A percentile compares a stretch with the other conserved stretches of the same genome.
Conservation (phyloP, 2,797 vertebrate species). For the Takifugu rubripes region DNA sequence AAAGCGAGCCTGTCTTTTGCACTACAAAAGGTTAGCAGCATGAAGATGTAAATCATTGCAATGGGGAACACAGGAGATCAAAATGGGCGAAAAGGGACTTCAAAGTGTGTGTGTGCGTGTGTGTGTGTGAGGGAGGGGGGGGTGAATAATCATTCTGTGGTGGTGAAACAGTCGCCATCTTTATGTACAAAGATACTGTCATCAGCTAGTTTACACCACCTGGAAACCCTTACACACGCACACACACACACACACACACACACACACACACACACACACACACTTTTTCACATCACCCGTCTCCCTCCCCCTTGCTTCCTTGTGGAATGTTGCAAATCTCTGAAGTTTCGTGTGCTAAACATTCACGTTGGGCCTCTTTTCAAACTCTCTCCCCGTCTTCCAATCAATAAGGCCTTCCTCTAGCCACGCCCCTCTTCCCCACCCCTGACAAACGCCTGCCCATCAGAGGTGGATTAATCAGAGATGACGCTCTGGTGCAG, state of each 20-base stretch:
- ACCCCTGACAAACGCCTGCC: conserved; percentile 15
- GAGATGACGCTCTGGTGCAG: conserved; percentile 49
- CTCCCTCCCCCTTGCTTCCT: not conserved
- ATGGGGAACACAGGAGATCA: conserved; percentile 26
- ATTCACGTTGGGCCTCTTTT: conserved; percentile 32
- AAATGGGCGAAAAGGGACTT: conserved; percentile 38
- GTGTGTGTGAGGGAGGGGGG: conserved; percentile 7
- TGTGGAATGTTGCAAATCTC: conserved; percentile 17
- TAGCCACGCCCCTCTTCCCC: conserved; percentile 32
- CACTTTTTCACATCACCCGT: not conserved
- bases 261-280: not conserved
- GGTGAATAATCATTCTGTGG: conserved; percentile 48
- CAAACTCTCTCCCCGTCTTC: conserved; percentile 36
- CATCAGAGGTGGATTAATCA: conserved; percentile 54
- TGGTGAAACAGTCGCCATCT: conserved; percentile 50
- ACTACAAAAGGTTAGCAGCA: conserved; percentile 69
- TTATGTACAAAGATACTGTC: not conserved
- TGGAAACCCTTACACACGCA: conserved; percentile 7
- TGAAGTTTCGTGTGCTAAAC: conserved; percentile 21
- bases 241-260: conserved; percentile 5
- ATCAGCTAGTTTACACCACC: conserved; percentile 49
- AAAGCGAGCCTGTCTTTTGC: conserved; percentile 59
- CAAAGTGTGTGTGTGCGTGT: conserved; percentile 47
- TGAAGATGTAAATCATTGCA: conserved; percentile 62
- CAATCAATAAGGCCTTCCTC: conserved; percentile 46